Percentiles rank a stretch among this genome's conserved stretches.
phyloP scores from a whole-genome alignment of 1,140 invertebrate genomes.

The Lucilia sericata region DNA sequence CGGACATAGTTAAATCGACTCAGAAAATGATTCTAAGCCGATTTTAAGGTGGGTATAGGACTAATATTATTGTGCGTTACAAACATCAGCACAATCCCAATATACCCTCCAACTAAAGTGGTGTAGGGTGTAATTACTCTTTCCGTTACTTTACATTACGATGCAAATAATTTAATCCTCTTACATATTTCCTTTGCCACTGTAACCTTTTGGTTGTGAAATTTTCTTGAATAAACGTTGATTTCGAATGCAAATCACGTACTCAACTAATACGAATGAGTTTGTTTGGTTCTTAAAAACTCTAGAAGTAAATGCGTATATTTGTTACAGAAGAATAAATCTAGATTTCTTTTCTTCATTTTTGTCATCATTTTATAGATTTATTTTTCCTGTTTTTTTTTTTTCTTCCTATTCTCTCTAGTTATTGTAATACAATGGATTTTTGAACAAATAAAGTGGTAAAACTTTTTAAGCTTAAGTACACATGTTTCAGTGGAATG shows the following conservation, averaged over 20 bases:
- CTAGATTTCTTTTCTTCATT: slow-evolving; percentile 10
- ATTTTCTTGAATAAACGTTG: background rate
- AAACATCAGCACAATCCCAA: no score
- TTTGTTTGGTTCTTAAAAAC: slow-evolving; percentile 29
- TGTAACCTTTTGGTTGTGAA: background rate
- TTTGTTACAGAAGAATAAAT: slow-evolving; percentile 23
- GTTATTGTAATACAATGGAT: background rate
- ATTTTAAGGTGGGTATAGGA: no score
- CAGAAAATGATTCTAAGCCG: no score
- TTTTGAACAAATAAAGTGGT: background rate
- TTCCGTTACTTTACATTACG: background rate
- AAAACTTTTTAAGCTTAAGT: slow-evolving; percentile 16
- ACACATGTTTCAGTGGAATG: background rate
- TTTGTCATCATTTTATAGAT: slow-evolving; percentile 12
- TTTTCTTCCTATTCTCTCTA: background rate
- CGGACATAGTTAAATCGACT: no score
- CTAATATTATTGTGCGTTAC: no score
- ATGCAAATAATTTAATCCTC: background rate
- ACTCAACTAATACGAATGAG: slow-evolving; percentile 18
- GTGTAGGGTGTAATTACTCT: no score
- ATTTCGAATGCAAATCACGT: slow-evolving; percentile 36
- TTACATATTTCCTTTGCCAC: background rate
- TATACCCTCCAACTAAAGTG: no score
- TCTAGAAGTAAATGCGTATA: background rate
- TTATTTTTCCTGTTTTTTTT: background rate